Base-by-base conservation (phyloP, 2,113 vertebrate genomes). In the Sakesphorus luctuosus region DNA sequence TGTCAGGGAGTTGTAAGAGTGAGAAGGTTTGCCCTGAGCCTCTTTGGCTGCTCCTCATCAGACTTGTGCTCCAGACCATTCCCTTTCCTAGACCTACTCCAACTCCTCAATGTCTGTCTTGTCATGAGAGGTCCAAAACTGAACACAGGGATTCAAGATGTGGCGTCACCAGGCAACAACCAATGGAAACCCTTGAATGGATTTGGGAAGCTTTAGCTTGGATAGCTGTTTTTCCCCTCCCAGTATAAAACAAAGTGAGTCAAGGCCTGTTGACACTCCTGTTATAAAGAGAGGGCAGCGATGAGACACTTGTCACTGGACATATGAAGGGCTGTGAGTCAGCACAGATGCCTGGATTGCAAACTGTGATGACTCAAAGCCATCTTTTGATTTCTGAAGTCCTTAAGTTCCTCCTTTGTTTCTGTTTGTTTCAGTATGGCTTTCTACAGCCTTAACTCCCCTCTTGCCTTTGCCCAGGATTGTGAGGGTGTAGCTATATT, bases 261-360 rank as follows among this genome's bases (percentile, higher is more conserved):
- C 50, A 68, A 86, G 80, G n/a, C 6, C 43, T 49, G 29, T 5
- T 55, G 11, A 0, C 15, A 6, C 38, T 31, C 12, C 16, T 90
- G 15, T 23, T 18, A 2, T 9, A 7, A 21, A 56, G 26, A 13
- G 8, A 49, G 50, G 8, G 26, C 29, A 73, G 61, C 13, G 36
- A 43, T 9, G 49, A 90, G 35, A 26, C 28, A 4, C 4, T 35
- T 49, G 53, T 25, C 2, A 1, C 16, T 53, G 18, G 52, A 52
- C 0, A 0, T 0, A 1, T 23, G 17, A 47, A 25, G 62, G 38
- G 62, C 62, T 40, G 18, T 43, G 84, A 55, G 53, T 43, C 53
- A 63, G 44, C 43, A 8, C 43, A 11, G 35, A 13, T 35, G 7
- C 9, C 23, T 55, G 33, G 20, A 36, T 35, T 26, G 17, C 53